These are phyloP conservation scores for Drosophila planitibia DNA, from an alignment of 2,888 invertebrate species.

Conservation along the genomic window DNA sequence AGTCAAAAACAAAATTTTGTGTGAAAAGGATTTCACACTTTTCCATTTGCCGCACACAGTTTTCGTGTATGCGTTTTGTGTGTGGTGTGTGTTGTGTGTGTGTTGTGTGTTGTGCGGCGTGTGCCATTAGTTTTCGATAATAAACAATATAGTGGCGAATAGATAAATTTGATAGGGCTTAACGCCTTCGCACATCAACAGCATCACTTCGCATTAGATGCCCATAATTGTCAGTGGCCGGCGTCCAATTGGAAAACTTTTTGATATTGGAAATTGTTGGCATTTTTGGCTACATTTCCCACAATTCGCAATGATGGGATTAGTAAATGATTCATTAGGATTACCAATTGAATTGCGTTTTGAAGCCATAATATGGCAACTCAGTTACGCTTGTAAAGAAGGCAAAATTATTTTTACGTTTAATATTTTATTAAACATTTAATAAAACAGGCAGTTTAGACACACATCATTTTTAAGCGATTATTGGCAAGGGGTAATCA, in stretches of 20 bases:
- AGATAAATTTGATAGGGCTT: constrained; percentile 70
- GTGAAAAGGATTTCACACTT: constrained; percentile 78
- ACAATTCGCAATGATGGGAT: constrained; percentile 14
- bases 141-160: constrained; percentile 56
- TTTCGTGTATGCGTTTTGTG: constrained; percentile 23
- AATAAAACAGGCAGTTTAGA: no score
- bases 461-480: not conserved
- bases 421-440: no score
- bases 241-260: constrained; percentile 43
- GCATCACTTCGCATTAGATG: constrained; percentile 26
- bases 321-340: constrained; percentile 6
- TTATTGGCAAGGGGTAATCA: not conserved
- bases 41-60: constrained; percentile 33
- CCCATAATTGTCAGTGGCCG: constrained; percentile 38
- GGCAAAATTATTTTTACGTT: not conserved
- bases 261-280: constrained; percentile 22
- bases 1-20: constrained; percentile 57
- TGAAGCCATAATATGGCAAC: not conserved
- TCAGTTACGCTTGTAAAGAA: not conserved
- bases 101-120: constrained; percentile 34
- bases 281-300: constrained; percentile 21
- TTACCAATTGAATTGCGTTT: not conserved
- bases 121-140: constrained; percentile 56
- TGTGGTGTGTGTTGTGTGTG: not conserved
- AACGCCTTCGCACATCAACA: constrained; percentile 62